Base-by-base conservation (phyloP, 2,113 vertebrate genomes). In the Chloebia gouldiae region DNA sequence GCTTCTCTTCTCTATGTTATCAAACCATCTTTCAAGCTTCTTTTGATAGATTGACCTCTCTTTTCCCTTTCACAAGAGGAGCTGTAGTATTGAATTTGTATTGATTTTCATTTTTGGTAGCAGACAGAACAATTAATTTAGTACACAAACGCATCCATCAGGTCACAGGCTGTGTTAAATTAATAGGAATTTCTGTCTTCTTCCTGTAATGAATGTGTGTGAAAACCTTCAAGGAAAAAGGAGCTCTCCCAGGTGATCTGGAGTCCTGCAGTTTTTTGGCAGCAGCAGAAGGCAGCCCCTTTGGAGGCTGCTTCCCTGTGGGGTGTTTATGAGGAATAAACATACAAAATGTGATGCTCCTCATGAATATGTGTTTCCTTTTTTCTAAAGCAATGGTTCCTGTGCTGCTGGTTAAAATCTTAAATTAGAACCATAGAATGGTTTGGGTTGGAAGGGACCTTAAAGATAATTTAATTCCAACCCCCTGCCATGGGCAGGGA, bases 51-150 rank as follows among this genome's bases (percentile, higher is more conserved):
- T 60, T 51, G 53, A 61, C 16, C 22, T 90, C 61, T 69, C 45
- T 51, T 91, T 49, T 76, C 57, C 11, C 44, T 61, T 90, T 65
- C 57, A 81, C 75, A 81, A 91, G 35, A 68, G 24, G 40, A 82
- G 45, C 33, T 45, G 31, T 86, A 6, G 6, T 53, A 81, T 77
- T 70, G 70, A 76, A 72, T 79, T 90, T 82, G 13, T 65, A 94
- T 90, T 93, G 85, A 93, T 88, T 91, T 81, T 53, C 53, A 18
- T 68, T 87, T 95, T 76, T 88, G 44, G 45, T 76, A 54, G 57
- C 31, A 31, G 76, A 31, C 20, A 73, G 81, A 84, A 51, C 35
- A 81, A 94, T 89, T 63, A 81, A 75, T 92, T 81, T 86, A 70
- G 21, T 50, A 33, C 51, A 60, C 11, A 79, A 63, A 75, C 40